Conservation (phyloP, 2,888 invertebrate species). For the Celastrina argiolus region DNA sequence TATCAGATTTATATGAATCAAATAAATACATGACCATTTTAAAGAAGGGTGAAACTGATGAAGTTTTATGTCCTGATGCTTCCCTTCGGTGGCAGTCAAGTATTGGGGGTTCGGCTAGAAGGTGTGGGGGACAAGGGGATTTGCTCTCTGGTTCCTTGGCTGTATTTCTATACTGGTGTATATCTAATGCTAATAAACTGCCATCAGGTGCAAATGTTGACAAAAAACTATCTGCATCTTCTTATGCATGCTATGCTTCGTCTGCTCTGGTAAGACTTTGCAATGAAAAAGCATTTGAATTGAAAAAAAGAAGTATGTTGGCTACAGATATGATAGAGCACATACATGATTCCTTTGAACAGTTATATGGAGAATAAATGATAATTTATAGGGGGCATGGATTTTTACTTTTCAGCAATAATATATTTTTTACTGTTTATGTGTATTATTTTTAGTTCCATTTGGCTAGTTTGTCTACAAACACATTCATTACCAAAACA, state of each 20-base stretch:
- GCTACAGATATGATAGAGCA: slow-evolving; percentile 92
- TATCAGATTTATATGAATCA: slow-evolving; percentile 67
- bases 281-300: slow-evolving; percentile 87
- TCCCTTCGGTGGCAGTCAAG: slow-evolving; percentile 73
- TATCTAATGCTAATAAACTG: slow-evolving; percentile 50
- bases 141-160: slow-evolving; percentile 91
- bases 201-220: slow-evolving; percentile 41
- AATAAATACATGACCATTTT: slow-evolving; percentile 81
- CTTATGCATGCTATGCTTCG: slow-evolving; percentile 89
- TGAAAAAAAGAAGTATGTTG: slow-evolving; percentile 89
- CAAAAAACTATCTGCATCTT: slow-evolving; percentile 72
- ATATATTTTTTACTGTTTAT: no score
- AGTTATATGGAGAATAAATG: slow-evolving; percentile 52
- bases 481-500: no score
- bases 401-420: no score
- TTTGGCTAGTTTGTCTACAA: no score
- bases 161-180: slow-evolving; percentile 90
- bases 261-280: slow-evolving; percentile 88
- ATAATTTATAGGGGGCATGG: no score
- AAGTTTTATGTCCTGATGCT: slow-evolving; percentile 77
- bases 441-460: no score
- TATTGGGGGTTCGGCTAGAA: slow-evolving; percentile 88
- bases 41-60: slow-evolving; percentile 86
- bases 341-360: slow-evolving; percentile 85
- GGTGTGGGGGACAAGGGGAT: slow-evolving; percentile 99